Evolutionary conservation across 2,888 invertebrate species (phyloP), one percentile per base, ranked within the genome.

Genomic region (Drosophila mercatorum): DNA sequence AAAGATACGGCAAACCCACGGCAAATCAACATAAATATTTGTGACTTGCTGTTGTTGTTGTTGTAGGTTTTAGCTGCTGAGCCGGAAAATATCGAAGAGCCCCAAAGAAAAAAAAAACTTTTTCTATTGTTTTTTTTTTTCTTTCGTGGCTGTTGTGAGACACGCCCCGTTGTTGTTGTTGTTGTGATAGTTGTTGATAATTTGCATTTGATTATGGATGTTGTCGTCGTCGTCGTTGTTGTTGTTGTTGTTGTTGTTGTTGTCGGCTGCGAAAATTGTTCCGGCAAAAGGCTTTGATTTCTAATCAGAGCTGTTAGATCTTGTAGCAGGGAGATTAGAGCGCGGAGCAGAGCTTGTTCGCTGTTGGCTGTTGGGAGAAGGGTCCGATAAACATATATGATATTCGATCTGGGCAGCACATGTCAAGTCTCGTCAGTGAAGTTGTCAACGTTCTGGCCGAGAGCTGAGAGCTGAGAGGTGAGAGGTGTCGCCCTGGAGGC

Each of bases 201-300:
- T 84, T 84, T 84, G 90, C 88, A 84, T 84, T 84, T 84, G 88
- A 84, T 84, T 84, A 88, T 80, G 62, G 84, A 47, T 72, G 66
- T 70, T 57, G 6, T 34, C 31, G 31, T 34, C 31, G 31, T 34
- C 31, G 7, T 31, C 31, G 31, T 34, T 7, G 31, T 7, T 34
- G 60, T 43, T 43, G 52, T 59, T 5, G 47, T 14, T 2, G 11
- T 34, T 34, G 31, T 7, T 34, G 60, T 43, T 43, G 52, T 59
- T 5, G 28, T 14, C 2, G 11, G 78, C 87, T 86, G 89, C 89
- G 82, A 83, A 83, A 83, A 83, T 75, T 81, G 88, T 80, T 83
- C 89, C 83, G 89, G 83, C 79, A 82, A 67, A 72, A 72, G 82
- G 75, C 85, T 89, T 83, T 84, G 82, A 88, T 84, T 87, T 79